Percentiles rank a stretch among this genome's conserved stretches.
These are phyloP conservation scores for Cheilosia urbana DNA, from an alignment of 2,888 invertebrate species.

Conservation along the genomic window DNA sequence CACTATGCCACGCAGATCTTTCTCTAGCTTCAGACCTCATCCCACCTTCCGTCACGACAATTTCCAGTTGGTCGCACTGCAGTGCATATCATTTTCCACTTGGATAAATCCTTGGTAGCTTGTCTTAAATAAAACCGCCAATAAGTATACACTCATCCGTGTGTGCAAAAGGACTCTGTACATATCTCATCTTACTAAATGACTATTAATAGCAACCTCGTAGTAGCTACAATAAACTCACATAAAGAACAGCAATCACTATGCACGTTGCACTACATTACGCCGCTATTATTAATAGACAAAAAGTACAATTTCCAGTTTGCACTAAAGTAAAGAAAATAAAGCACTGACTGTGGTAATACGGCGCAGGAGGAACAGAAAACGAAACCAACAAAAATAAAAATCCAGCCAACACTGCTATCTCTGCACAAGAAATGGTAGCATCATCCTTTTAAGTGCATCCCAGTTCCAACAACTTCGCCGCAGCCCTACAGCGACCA, in stretches of 20 bases:
- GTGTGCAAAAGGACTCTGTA: no score
- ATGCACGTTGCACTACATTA: not conserved
- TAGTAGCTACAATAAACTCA: not conserved
- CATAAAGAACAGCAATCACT: slow-evolving; percentile 1
- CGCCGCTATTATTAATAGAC: slow-evolving; percentile 22
- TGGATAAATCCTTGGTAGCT: no score
- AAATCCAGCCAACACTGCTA: slow-evolving; percentile 13
- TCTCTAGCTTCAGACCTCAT: no score
- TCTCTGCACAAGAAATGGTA: slow-evolving; percentile 49
- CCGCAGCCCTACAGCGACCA: slow-evolving; percentile 71
- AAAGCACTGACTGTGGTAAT: slow-evolving; percentile 29
- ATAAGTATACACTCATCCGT: no score
- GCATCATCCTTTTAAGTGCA: slow-evolving; percentile 72
- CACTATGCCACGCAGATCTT: no score
- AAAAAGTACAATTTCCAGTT: slow-evolving; percentile 11
- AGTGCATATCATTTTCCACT: no score
- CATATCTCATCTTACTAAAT: not conserved
- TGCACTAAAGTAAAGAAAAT: slow-evolving; percentile 21
- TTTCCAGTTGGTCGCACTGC: no score
- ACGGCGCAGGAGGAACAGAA: not conserved
- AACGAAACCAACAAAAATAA: slow-evolving; percentile 13
- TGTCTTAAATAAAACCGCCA: no score
- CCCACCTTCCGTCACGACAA: no score
- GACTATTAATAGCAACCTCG: not conserved
- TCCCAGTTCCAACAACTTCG: slow-evolving; percentile 40